phyloP scores from a whole-genome alignment of 2,113 vertebrate species.

The Sebastes fasciatus region DNA sequence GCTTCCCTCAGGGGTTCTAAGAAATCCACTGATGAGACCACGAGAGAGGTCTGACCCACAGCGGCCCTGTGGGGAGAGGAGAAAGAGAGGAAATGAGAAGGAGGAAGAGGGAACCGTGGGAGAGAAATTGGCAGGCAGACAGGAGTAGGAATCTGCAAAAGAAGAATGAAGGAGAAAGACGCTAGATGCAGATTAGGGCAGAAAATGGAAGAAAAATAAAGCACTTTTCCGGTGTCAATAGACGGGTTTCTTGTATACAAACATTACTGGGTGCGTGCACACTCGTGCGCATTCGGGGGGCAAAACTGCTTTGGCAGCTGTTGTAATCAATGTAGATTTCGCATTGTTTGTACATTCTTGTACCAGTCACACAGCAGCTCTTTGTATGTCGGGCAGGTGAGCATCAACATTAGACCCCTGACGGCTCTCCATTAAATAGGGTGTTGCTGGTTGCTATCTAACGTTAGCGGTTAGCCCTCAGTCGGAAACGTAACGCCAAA shows the following conservation, averaged over 20 bases:
- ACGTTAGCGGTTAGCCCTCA: too few relatives aligned
- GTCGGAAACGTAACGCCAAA: too few relatives aligned
- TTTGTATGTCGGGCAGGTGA: too few relatives aligned
- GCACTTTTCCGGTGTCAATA: slow-evolving; percentile 38
- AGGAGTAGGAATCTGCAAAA: slow-evolving; percentile 28
- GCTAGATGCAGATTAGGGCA: slow-evolving; percentile 42
- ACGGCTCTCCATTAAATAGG: too few relatives aligned
- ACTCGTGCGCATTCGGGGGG: too few relatives aligned
- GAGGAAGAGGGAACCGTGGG: slow-evolving; percentile 42
- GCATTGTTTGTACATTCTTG: too few relatives aligned
- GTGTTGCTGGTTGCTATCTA: too few relatives aligned
- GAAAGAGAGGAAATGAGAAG: background rate
- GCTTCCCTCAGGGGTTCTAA: slow-evolving; percentile 58
- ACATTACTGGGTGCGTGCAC: too few relatives aligned
- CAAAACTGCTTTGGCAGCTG: too few relatives aligned
- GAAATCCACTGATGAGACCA: slow-evolving; percentile 32
- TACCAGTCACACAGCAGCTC: too few relatives aligned
- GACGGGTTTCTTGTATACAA: background rate
- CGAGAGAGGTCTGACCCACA: slow-evolving; percentile 1
- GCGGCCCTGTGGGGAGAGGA: background rate
- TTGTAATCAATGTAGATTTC: too few relatives aligned
- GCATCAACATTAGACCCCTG: too few relatives aligned
- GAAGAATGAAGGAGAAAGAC: slow-evolving; percentile 16
- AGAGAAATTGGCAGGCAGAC: slow-evolving; percentile 44
- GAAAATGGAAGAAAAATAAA: slow-evolving; percentile 36